These are phyloP conservation scores for Pocillopora meandrina DNA, from an alignment of 92 coral and sea anemone genomes.

Conservation along the genomic window DNA sequence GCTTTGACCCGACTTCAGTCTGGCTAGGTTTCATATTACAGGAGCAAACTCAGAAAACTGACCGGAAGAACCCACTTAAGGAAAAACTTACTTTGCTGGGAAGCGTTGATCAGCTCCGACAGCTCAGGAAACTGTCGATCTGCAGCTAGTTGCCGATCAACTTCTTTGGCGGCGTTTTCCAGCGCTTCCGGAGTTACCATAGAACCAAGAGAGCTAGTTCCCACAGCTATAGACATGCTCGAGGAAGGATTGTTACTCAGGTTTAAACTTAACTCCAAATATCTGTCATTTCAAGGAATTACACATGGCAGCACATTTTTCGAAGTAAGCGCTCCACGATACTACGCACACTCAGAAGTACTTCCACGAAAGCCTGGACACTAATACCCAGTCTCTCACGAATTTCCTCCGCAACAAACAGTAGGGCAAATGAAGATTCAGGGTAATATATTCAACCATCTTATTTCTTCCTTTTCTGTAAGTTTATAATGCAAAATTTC, in stretches of 20 bases:
- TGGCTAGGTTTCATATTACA: neutral
- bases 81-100: conserved; percentile 71
- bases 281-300: neutral
- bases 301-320: conserved; percentile 51
- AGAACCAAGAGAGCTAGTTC: conserved; percentile 57
- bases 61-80: conserved; percentile 10
- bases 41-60: neutral
- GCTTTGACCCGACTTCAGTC: too few species aligned
- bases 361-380: neutral
- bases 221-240: conserved; percentile 77
- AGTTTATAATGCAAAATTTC: neutral
- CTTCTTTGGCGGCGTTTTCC: conserved; percentile 92
- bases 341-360: conserved; percentile 72
- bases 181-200: conserved; percentile 77
- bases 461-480: too few species aligned
- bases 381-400: neutral
- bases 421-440: too few species aligned
- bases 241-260: conserved; percentile 17
- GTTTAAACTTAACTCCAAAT: neutral
- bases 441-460: too few species aligned
- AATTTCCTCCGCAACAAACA: neutral
- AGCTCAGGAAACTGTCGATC: conserved; percentile 96
- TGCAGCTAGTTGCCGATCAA: conserved; percentile 83
- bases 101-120: conserved; percentile 74
- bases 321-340: conserved; percentile 88